Percentiles rank a stretch among this genome's conserved stretches.
Evolutionary conservation across 2,113 vertebrate species (phyloP).

Genomic region (Phocoena phocoena): DNA sequence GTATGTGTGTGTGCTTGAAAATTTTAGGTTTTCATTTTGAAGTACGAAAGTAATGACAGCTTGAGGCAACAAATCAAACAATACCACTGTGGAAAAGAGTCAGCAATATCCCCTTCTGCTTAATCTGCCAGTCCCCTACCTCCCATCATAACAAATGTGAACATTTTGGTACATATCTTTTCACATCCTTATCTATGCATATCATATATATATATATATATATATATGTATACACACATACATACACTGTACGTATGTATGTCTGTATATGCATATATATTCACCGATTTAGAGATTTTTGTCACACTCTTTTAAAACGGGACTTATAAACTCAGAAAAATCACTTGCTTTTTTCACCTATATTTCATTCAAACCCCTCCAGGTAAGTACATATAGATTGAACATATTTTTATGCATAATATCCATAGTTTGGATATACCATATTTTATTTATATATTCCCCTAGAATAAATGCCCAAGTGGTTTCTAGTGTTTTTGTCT

Average conservation of each 20-base stretch:
- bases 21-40: conserved; percentile 6
- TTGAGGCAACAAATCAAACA: neutral
- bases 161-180: neutral
- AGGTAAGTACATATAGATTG: neutral
- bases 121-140: neutral
- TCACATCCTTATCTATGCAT: neutral
- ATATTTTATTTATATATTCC: neutral
- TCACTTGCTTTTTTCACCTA: neutral
- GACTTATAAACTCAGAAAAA: neutral
- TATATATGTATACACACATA: too few species aligned
- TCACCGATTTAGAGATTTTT: neutral
- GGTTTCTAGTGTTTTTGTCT: neutral
- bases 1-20: neutral
- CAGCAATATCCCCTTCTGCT: neutral
- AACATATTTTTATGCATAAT: neutral
- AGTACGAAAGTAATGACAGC: neutral
- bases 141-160: neutral
- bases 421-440: neutral
- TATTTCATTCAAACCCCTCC: neutral
- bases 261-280: neutral
- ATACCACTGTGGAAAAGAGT: neutral
- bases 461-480: neutral
- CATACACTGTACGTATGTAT: neutral
- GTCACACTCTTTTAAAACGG: neutral
- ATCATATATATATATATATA: neutral